Percentiles rank a stretch among this genome's conserved stretches.
These are phyloP conservation scores for Crocodylus rhombifer DNA, from an alignment of 2,797 vertebrate species.

Conservation along the genomic window DNA sequence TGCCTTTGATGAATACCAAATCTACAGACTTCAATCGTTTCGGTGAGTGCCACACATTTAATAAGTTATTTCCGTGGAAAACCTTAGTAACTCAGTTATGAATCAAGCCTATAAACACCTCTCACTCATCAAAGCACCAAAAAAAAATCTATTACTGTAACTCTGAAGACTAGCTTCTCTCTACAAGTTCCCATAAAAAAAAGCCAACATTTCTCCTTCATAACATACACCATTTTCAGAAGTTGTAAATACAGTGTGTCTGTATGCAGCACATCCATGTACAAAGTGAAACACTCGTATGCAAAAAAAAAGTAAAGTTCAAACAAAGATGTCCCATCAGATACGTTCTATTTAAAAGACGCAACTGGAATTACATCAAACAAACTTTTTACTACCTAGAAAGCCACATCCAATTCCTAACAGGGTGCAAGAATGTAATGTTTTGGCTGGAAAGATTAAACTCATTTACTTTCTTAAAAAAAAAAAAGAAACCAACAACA, in stretches of 20 bases:
- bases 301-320: slow-evolving; percentile 7
- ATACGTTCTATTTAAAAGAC: neutral
- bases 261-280: slow-evolving; percentile 31
- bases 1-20: slow-evolving; percentile 78
- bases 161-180: slow-evolving; percentile 67
- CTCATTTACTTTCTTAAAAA: slow-evolving; percentile 67
- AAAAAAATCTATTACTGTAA: slow-evolving; percentile 69
- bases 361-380: slow-evolving; percentile 52
- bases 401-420: slow-evolving; percentile 65
- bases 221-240: slow-evolving; percentile 52
- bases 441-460: slow-evolving; percentile 77
- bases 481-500: slow-evolving; percentile 26
- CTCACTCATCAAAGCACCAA: slow-evolving; percentile 80
- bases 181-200: slow-evolving; percentile 43
- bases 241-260: slow-evolving; percentile 20
- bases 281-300: slow-evolving; percentile 33
- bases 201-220: slow-evolving; percentile 53
- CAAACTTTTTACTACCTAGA: slow-evolving; percentile 70
- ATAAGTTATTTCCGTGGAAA: slow-evolving; percentile 87
- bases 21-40: slow-evolving; percentile 75
- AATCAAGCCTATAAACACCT: slow-evolving; percentile 85
- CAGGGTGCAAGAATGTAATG: slow-evolving; percentile 69
- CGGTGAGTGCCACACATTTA: slow-evolving; percentile 74
- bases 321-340: slow-evolving; percentile 29
- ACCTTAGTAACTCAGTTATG: slow-evolving; percentile 79